phyloP scores from a whole-genome alignment of 2,888 invertebrate genomes.

The Perizoma flavofasciatum region DNA sequence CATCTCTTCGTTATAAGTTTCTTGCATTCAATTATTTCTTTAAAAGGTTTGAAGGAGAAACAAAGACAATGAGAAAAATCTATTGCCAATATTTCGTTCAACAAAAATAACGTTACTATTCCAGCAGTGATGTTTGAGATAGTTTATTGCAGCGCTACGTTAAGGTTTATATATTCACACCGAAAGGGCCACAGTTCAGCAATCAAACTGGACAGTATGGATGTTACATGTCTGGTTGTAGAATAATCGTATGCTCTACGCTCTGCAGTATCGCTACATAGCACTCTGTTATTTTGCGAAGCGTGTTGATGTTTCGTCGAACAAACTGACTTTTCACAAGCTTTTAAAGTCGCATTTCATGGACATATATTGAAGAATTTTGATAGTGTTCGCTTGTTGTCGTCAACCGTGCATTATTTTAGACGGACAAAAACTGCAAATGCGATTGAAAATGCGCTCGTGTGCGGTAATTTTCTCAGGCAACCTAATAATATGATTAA shows the following conservation, averaged over 20 bases:
- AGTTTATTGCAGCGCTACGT: neutral
- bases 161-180: neutral
- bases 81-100: too few relatives aligned
- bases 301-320: too few relatives aligned
- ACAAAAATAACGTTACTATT: too few relatives aligned
- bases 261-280: slow-evolving; percentile 6
- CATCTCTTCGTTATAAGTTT: slow-evolving; percentile 16
- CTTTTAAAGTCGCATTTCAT: too few relatives aligned
- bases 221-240: too few relatives aligned
- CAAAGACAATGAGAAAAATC: too few relatives aligned
- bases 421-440: neutral
- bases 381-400: too few relatives aligned
- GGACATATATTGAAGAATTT: too few relatives aligned
- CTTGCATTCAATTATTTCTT: slow-evolving; percentile 1
- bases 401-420: neutral
- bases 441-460: neutral
- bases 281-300: slow-evolving; percentile 6
- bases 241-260: neutral
- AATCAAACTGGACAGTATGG: neutral
- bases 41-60: too few relatives aligned
- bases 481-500: slow-evolving; percentile 25
- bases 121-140: neutral
- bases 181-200: neutral
- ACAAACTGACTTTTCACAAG: too few relatives aligned
- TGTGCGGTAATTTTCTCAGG: slow-evolving; percentile 18